Evolutionary conservation across 2,888 invertebrate species (phyloP), one percentile per base, ranked within the genome.

Genomic region (Platycheirus albimanus): DNA sequence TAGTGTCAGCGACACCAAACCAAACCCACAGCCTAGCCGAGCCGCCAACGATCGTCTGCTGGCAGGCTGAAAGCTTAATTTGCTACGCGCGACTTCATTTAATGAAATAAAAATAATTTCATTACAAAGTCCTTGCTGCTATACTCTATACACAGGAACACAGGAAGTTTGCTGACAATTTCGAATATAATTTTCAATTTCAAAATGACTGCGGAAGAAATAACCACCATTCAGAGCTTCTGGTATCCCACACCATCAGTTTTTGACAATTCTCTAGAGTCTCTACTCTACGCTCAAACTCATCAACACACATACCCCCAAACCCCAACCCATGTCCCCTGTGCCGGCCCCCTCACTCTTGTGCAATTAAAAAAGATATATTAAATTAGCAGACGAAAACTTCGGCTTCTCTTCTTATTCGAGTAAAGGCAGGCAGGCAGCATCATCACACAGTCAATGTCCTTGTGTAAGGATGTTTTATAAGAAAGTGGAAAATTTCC

Each of bases 121-220:
- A 70, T 70, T 70, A 70, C 47, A 56, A 69, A 69, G 69, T 56
- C 54, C 69, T 54, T 69, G 56, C 41, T 11, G 4, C 11, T 28
- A 66, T n/a, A n/a, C n/a, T n/a, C n/a, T n/a, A n/a, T n/a, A n/a
- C n/a, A n/a, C n/a, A n/a, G n/a, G n/a, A n/a, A n/a, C 66, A 66
- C 72, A 72, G 78, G 66, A 78, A 78, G 58, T 78, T 76, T 66
- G 76, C 77, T 81, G 81, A 81, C 81, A 81, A 81, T 81, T 81
- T 81, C 77, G 77, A 81, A 81, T 71, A 81, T 81, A 81, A 81
- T 81, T 81, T 81, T 72, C 77, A 77, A 81, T 81, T 81, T 81
- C 30, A 72, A 76, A 81, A 76, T 51, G 52, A 45, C 71, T 52
- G 64, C 54, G 45, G 28, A 52, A 79, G 47, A 58, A 58, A 66